These are phyloP conservation scores for Clamator glandarius DNA, from an alignment of 2,797 vertebrate genomes.

Conservation along the genomic window DNA sequence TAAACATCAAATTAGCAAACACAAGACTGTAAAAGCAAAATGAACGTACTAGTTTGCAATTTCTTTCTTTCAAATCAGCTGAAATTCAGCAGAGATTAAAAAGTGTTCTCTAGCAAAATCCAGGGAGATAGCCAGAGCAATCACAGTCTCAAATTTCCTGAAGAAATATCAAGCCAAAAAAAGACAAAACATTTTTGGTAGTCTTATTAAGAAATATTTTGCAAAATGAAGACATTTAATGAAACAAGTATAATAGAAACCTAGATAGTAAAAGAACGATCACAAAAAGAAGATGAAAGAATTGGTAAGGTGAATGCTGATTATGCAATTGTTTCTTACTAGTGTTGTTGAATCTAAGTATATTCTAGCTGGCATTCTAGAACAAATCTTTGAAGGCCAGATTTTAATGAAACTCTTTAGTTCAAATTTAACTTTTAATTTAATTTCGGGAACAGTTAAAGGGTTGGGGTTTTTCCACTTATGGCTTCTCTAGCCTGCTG, in stretches of 20 bases:
- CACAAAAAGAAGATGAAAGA: background rate
- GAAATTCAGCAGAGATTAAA: background rate
- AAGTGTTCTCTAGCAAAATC: background rate
- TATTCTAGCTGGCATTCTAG: background rate
- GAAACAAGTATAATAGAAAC: background rate
- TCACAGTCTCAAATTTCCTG: background rate
- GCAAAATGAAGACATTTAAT: background rate
- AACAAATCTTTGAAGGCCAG: background rate
- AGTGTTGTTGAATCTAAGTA: background rate
- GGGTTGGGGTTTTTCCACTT: background rate
- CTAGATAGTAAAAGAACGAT: background rate
- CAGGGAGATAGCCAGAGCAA: background rate
- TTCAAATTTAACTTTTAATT: too few species aligned
- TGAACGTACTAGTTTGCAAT: background rate
- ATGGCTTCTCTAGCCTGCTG: fast-evolving
- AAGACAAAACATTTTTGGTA: background rate
- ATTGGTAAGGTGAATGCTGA: background rate
- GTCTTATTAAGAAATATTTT: background rate
- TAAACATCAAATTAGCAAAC: background rate
- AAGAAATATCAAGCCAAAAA: background rate
- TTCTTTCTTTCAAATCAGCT: background rate
- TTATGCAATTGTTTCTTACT: background rate
- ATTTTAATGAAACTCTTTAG: background rate
- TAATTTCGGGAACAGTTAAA: background rate
- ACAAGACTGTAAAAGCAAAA: background rate